Conservation (phyloP, 2,888 invertebrate genomes). For the Cremastobaeus sp. region DNA sequence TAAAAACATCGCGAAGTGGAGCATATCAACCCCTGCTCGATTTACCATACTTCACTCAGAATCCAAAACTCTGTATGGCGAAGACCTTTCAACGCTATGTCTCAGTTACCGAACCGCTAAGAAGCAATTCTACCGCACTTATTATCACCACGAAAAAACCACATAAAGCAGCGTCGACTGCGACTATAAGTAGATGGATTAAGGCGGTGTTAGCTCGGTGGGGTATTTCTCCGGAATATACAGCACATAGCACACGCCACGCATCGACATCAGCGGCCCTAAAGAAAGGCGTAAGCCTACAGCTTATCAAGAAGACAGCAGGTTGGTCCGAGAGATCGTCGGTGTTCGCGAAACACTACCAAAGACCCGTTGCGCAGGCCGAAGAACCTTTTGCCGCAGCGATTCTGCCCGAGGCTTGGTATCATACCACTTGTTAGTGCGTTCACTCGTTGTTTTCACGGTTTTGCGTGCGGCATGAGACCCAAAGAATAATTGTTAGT, state of each 20-base stretch:
- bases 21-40: constrained; percentile 1
- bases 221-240: constrained; percentile 13
- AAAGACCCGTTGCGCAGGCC: background rate
- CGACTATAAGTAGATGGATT: constrained; percentile 6
- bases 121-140: background rate
- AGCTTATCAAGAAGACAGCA: background rate
- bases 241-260: constrained; percentile 4
- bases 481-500: no score
- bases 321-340: constrained; percentile 1
- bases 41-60: background rate
- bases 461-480: no score
- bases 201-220: constrained; percentile 4
- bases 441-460: no score
- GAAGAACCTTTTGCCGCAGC: background rate
- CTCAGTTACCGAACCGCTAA: background rate
- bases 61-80: background rate
- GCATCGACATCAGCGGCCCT: constrained; percentile 1
- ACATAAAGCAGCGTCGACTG: background rate
- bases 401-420: no score
- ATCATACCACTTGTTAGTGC: no score
- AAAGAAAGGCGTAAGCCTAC: background rate
- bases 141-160: constrained; percentile 17
- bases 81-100: background rate
- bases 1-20: constrained; percentile 38
- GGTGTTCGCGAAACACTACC: constrained; percentile 1